Evolutionary conservation across 2,113 vertebrate genomes (phyloP).

Genomic region (Picathartes gymnocephalus): DNA sequence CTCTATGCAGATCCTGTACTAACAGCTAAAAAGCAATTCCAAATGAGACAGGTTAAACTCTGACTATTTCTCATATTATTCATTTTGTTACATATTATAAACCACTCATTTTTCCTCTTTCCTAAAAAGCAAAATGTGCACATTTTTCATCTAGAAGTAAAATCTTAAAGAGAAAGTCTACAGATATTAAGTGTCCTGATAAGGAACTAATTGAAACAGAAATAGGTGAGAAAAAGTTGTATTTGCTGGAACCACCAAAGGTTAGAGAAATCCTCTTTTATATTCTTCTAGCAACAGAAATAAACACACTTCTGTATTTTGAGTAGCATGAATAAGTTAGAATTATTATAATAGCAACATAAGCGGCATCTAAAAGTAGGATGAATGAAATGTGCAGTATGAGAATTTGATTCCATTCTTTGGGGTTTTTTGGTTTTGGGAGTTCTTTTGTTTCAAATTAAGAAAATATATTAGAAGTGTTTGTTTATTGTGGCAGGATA

Average conservation of each 20-base stretch:
- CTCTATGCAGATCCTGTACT: slow-evolving; percentile 85
- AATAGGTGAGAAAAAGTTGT: background rate
- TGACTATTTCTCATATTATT: background rate
- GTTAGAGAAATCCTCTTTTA: background rate
- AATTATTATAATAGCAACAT: background rate
- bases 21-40: slow-evolving; percentile 72
- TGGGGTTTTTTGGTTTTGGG: background rate
- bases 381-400: background rate
- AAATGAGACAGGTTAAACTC: background rate
- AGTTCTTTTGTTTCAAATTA: background rate
- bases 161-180: background rate
- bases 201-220: background rate
- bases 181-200: background rate
- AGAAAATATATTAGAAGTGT: background rate
- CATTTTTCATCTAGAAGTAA: background rate
- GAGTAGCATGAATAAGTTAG: background rate
- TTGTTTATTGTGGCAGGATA: background rate
- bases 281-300: background rate
- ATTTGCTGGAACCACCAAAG: background rate
- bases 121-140: background rate
- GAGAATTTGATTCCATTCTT: background rate
- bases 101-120: rapidly evolving
- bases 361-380: background rate
- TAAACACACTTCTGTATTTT: background rate
- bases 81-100: background rate